phyloP scores from a whole-genome alignment of 2,797 vertebrate genomes.

The Malacoctenus gilli region DNA sequence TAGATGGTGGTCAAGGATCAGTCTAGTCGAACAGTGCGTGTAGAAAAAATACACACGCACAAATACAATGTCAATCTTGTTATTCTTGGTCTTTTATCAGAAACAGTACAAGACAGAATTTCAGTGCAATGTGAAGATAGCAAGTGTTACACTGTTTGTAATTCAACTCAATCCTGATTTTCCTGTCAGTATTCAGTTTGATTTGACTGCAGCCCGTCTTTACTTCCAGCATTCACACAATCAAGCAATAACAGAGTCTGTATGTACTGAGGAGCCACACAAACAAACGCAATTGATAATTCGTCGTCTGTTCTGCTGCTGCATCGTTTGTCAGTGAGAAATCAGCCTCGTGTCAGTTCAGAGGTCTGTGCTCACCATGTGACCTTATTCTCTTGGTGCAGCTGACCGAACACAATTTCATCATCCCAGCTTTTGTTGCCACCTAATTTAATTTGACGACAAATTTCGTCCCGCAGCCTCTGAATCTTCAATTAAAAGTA shows the following conservation, averaged over 20 bases:
- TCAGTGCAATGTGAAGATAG: not conserved
- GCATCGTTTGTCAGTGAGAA: too few relatives aligned
- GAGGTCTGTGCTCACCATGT: slow-evolving; percentile 1
- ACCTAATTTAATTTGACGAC: slow-evolving; percentile 39
- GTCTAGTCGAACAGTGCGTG: not conserved
- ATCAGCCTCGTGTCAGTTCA: too few relatives aligned
- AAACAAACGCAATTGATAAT: too few relatives aligned
- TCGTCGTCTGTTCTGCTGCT: too few relatives aligned
- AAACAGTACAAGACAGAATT: not conserved
- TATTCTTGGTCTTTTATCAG: not conserved
- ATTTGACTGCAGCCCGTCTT: not conserved
- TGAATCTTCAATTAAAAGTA: slow-evolving; percentile 17
- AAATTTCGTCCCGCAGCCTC: slow-evolving; percentile 11
- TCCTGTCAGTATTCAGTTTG: not conserved
- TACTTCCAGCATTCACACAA: too few relatives aligned
- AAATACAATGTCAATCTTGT: not conserved
- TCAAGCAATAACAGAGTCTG: too few relatives aligned
- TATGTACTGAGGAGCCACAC: too few relatives aligned
- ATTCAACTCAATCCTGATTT: too few relatives aligned
- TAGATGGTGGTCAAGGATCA: slow-evolving; percentile 51
- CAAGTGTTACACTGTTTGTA: too few relatives aligned
- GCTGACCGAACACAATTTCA: slow-evolving; percentile 28
- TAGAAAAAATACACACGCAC: not conserved
- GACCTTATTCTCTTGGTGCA: not conserved
- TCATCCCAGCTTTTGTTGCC: slow-evolving; percentile 17